These are phyloP conservation scores for Odontomyia ornata DNA, from an alignment of 2,888 invertebrate species.

Conservation along the genomic window DNA sequence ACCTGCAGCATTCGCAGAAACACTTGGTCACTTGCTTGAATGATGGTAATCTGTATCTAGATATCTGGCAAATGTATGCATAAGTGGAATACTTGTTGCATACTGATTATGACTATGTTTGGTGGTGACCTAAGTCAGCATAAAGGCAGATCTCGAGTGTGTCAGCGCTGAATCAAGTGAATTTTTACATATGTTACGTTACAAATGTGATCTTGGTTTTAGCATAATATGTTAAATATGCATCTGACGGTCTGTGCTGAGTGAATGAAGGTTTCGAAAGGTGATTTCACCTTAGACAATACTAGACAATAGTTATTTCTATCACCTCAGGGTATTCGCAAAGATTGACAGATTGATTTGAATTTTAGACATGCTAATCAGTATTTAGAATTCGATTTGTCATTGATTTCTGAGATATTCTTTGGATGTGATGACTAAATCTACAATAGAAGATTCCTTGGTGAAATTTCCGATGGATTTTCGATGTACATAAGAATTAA, in stretches of 20 bases:
- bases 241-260: not conserved
- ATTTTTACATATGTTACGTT: not conserved
- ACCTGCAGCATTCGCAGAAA: not conserved
- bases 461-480: too few species aligned
- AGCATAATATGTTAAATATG: constrained; percentile 41
- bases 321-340: constrained; percentile 11
- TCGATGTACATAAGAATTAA: too few species aligned
- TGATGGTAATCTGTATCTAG: constrained; percentile 34
- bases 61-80: constrained; percentile 40
- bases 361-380: constrained; percentile 37
- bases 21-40: constrained; percentile 19
- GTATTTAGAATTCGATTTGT: constrained; percentile 25
- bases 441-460: not conserved
- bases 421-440: constrained; percentile 24
- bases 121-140: constrained; percentile 35
- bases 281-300: constrained; percentile 28
- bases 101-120: constrained; percentile 44
- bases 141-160: not conserved
- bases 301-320: constrained; percentile 29
- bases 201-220: constrained; percentile 37
- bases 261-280: constrained; percentile 23
- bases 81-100: constrained; percentile 43
- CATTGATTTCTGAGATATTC: not conserved
- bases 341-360: constrained; percentile 37
- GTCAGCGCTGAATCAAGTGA: not conserved